Percentiles rank a stretch among this genome's conserved stretches.
Conservation (phyloP, 2,888 invertebrate genomes). For the Agapostemon virescens region DNA sequence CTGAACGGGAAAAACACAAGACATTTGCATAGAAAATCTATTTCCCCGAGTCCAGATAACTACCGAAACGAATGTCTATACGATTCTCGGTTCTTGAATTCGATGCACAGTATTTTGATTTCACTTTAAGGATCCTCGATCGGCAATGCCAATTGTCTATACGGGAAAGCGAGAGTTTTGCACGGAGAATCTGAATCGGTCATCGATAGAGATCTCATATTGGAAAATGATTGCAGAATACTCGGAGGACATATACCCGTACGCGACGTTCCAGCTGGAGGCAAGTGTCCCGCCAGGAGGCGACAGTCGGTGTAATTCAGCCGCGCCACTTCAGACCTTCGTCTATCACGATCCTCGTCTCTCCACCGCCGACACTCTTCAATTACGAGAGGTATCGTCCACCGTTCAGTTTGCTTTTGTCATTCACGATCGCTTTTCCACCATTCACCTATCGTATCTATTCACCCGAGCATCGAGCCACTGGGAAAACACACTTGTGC, state of each 20-base stretch:
- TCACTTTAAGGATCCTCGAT: no score
- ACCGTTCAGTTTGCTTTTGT: conserved; percentile 57
- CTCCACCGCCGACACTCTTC: conserved; percentile 88
- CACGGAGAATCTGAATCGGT: no score
- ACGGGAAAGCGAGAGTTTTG: not conserved
- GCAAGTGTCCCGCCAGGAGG: conserved; percentile 91
- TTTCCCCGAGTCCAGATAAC: no score
- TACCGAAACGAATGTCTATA: no score
- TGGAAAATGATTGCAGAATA: conserved; percentile 84
- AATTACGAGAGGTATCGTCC: conserved; percentile 85
- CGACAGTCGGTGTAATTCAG: conserved; percentile 91
- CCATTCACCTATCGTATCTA: conserved; percentile 47
- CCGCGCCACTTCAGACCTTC: conserved; percentile 83
- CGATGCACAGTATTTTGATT: no score
- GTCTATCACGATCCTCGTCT: conserved; percentile 94
- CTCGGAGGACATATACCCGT: conserved; percentile 95
- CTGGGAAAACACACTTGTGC: conserved; percentile 47
- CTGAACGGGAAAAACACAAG: no score
- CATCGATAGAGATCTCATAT: not conserved
- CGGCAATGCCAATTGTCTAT: not conserved
- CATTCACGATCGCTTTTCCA: conserved; percentile 56
- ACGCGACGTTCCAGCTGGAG: conserved; percentile 92
- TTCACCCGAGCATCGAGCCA: conserved; percentile 44
- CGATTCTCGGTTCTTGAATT: no score
- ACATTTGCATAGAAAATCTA: no score